phyloP scores from a whole-genome alignment of 2,113 vertebrate species.

The Chaetura pelagica region DNA sequence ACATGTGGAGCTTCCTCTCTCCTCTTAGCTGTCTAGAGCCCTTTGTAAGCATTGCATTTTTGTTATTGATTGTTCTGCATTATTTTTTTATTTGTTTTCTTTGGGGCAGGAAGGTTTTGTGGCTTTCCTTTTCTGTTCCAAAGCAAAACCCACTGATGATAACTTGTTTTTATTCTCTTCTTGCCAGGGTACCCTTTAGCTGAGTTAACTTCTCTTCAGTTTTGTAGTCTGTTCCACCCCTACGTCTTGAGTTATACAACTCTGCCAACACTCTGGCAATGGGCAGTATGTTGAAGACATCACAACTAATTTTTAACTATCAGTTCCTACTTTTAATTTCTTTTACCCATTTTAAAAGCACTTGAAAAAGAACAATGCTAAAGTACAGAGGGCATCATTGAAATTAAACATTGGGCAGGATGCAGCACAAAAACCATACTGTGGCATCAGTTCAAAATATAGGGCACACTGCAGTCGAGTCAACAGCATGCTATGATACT shows the following conservation, averaged over 20 bases:
- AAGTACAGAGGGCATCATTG: neutral
- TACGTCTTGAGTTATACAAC: neutral
- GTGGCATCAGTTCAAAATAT: slow-evolving; percentile 27
- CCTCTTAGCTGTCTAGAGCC: neutral
- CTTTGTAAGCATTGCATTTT: neutral
- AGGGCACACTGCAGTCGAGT: neutral
- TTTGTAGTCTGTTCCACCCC: neutral
- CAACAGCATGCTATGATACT: neutral
- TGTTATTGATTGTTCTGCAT: neutral
- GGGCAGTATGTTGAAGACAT: neutral
- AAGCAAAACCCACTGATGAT: neutral
- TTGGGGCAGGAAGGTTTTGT: neutral
- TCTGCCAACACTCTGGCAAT: neutral
- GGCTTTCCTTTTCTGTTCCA: neutral
- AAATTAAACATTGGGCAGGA: slow-evolving; percentile 22
- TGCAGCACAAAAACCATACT: slow-evolving; percentile 23
- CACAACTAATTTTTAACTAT: neutral
- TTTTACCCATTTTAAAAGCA: neutral
- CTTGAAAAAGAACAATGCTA: neutral
- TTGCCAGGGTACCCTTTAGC: neutral
- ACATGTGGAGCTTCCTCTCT: neutral
- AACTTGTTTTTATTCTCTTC: neutral
- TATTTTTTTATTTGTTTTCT: neutral
- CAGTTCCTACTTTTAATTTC: neutral
- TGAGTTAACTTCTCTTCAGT: neutral